A percentile compares a stretch with the other conserved stretches of the same genome.
These are phyloP conservation scores for Hiodon tergisus DNA, from an alignment of 2,113 vertebrate species.

Conservation along the genomic window DNA sequence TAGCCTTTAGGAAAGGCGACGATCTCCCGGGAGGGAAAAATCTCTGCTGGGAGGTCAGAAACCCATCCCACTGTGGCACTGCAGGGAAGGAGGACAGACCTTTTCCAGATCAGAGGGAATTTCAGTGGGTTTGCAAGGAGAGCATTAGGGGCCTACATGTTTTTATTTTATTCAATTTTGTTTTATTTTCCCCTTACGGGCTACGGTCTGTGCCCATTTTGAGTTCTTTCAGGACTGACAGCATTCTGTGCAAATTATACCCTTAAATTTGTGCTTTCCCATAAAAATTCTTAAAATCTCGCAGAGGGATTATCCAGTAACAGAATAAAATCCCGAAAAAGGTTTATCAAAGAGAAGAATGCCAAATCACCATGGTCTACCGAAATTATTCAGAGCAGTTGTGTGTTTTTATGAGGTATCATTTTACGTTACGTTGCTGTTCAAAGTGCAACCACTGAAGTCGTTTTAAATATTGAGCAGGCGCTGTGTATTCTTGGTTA, in stretches of 20 bases:
- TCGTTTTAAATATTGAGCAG: slow-evolving; percentile 27
- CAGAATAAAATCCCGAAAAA: slow-evolving; percentile 43
- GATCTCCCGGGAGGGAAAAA: no score
- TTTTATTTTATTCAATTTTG: slow-evolving; percentile 22
- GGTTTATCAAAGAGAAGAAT: slow-evolving; percentile 46
- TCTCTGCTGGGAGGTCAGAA: background rate
- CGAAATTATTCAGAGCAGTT: slow-evolving; percentile 19
- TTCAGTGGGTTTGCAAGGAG: slow-evolving; percentile 2
- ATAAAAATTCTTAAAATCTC: slow-evolving; percentile 46
- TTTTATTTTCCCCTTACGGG: slow-evolving; percentile 16
- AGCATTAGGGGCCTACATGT: background rate
- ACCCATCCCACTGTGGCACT: background rate
- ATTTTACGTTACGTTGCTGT: slow-evolving; percentile 46
- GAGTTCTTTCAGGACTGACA: slow-evolving; percentile 13
- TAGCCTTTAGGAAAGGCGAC: background rate
- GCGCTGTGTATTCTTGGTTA: slow-evolving; percentile 41
- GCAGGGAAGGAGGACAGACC: background rate
- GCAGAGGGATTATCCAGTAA: slow-evolving; percentile 56
- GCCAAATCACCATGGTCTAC: slow-evolving; percentile 29
- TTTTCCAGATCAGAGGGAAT: slow-evolving; percentile 3
- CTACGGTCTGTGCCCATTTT: slow-evolving; percentile 29
- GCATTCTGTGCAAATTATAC: slow-evolving; percentile 49
- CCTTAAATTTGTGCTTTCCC: slow-evolving; percentile 48
- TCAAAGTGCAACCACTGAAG: slow-evolving; percentile 46
- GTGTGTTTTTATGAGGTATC: slow-evolving; percentile 50